Base-by-base conservation (phyloP, 2,113 vertebrate genomes). In the Cranoglanis bouderius region DNA sequence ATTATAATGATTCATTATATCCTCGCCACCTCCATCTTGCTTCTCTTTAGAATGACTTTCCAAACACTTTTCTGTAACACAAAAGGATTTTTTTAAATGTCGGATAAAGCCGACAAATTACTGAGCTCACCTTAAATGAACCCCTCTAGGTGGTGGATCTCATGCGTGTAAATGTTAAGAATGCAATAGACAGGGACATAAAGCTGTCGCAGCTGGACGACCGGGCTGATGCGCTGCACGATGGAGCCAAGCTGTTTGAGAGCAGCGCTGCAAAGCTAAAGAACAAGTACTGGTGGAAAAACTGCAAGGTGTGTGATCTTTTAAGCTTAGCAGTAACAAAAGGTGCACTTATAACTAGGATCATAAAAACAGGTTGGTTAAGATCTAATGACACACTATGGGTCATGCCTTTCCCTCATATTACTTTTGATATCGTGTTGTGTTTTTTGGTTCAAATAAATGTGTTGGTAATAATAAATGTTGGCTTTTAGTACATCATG, bases 201-300 rank as follows among this genome's bases (percentile, higher is more conserved):
- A 97, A 93, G 65, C 94, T 99, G 83, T 97, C 96, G 0, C 96
- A 98, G 93, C 92, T 99, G 82, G 98, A 99, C 55, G 94, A 96
- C 92, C 93, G 95, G 13, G 95, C 95, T 0, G 96, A 96, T 65
- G 96, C 95, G 8, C 92, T 96, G 88, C 96, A 96, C 92, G 95
- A 94, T 21, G 96, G 95, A 88, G 96, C 96, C 87, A 95, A 96
- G 0, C 93, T 95, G 53, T 99, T 99, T 61, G 97, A 99, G 95
- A 98, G 96, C 84, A 98, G 96, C 0, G 97, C 97, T 1, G 97
- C 97, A 89, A 97, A 98, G 90, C 96, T 98, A 51, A 98, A 98
- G 92, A 97, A 97, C 92, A 99, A 99, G 93, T 98, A 97, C 93
- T 99, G 97, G 97, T 98, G 97, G 98, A 99, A 98, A 88, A 98